phyloP scores from a whole-genome alignment of 2,113 vertebrate genomes.

The Spea bombifrons region DNA sequence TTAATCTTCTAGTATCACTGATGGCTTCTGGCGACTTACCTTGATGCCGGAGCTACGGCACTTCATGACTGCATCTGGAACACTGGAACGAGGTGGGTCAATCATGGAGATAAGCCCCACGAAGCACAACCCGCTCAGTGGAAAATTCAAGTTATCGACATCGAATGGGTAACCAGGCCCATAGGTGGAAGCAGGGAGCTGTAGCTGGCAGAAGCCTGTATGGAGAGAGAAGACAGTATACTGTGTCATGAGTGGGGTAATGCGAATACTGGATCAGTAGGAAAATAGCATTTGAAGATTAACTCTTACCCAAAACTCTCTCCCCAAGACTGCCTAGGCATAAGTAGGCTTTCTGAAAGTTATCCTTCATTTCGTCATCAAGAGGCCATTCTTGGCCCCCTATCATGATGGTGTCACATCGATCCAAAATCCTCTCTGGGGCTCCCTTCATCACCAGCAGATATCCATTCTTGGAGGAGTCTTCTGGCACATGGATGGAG shows the following conservation, averaged over 20 bases:
- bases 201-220: conserved; percentile 73
- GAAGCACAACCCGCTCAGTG: conserved; percentile 69
- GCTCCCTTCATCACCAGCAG: conserved; percentile 79
- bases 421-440: conserved; percentile 69
- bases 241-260: background rate
- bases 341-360: conserved; percentile 73
- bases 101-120: conserved; percentile 78
- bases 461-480: conserved; percentile 62
- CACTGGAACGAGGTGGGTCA: conserved; percentile 72
- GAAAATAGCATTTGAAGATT: no score
- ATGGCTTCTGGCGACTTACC: conserved; percentile 52
- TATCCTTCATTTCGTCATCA: conserved; percentile 57
- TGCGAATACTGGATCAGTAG: background rate
- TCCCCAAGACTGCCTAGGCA: conserved; percentile 72
- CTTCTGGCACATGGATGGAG: conserved; percentile 67
- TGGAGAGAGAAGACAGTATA: background rate
- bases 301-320: conserved; percentile 69
- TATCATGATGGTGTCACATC: conserved; percentile 73
- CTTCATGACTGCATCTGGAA: conserved; percentile 73
- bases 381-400: conserved; percentile 67
- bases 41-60: conserved; percentile 78
- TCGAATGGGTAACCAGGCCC: conserved; percentile 68
- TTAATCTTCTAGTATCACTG: background rate
- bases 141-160: conserved; percentile 70
- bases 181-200: conserved; percentile 66